Conservation (phyloP, 2,888 invertebrate genomes). For the Drosophila mercatorum region DNA sequence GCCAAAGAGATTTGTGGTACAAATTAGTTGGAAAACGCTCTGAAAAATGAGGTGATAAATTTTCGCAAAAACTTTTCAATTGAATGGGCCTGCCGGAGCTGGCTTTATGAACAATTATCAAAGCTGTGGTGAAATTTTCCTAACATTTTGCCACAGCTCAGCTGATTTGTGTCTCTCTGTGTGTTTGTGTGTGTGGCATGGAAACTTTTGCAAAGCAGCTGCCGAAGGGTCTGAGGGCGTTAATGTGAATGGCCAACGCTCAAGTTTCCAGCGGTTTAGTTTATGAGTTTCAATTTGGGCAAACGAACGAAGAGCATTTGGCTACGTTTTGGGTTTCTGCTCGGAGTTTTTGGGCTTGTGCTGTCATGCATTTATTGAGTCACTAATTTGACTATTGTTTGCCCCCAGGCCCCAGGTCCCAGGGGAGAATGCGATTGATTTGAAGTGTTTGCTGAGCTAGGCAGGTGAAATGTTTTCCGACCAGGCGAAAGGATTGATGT, state of each 20-base stretch:
- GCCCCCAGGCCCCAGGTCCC: constrained; percentile 1
- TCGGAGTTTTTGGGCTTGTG: constrained; percentile 12
- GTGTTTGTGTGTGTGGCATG: constrained; percentile 35
- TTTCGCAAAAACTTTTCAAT: constrained; percentile 55
- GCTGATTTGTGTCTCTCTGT: constrained; percentile 32
- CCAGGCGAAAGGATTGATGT: constrained; percentile 8
- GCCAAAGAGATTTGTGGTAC: constrained; percentile 59
- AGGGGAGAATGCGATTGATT: constrained; percentile 23
- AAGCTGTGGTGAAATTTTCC: constrained; percentile 53
- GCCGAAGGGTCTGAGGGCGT: constrained; percentile 22
- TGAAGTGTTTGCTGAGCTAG: constrained; percentile 13
- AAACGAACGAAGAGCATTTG: background rate
- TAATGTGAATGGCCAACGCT: constrained; percentile 41
- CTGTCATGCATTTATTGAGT: constrained; percentile 50
- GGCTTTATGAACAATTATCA: constrained; percentile 60
- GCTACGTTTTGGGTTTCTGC: constrained; percentile 1
- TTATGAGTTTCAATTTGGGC: constrained; percentile 33
- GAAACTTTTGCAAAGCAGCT: constrained; percentile 48
- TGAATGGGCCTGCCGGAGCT: constrained; percentile 31
- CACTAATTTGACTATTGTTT: constrained; percentile 57
- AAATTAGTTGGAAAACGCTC: constrained; percentile 67
- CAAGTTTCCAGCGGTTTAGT: constrained; percentile 41
- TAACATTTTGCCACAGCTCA: constrained; percentile 22
- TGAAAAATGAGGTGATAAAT: constrained; percentile 72
- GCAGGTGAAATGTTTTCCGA: constrained; percentile 20